phyloP scores from a whole-genome alignment of 2,888 invertebrate genomes.

The Hirtodrosophila duncani region DNA sequence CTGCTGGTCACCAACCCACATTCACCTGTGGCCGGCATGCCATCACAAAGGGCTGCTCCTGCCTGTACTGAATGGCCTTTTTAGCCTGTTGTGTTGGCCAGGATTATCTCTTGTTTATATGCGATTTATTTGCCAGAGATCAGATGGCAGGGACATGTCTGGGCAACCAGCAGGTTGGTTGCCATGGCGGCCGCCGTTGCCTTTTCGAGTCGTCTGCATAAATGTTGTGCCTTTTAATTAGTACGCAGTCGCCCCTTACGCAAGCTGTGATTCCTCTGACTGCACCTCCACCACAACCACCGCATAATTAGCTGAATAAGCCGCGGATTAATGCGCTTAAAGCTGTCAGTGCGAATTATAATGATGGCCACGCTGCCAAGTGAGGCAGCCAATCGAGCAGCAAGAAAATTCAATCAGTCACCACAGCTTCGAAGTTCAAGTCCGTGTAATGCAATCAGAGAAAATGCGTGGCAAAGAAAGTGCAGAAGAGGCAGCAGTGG shows the following conservation, averaged over 20 bases:
- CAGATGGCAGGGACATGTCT: background rate
- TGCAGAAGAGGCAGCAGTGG: conserved; percentile 6
- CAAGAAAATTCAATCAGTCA: conserved; percentile 57
- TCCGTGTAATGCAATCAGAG: conserved; percentile 44
- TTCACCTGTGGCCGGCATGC: conserved; percentile 35
- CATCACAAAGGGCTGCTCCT: too few relatives aligned
- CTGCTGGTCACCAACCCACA: background rate
- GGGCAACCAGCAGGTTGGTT: conserved; percentile 27
- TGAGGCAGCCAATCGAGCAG: conserved; percentile 6
- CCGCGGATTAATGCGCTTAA: conserved; percentile 51
- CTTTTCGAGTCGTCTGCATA: conserved; percentile 47
- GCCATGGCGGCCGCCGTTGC: conserved; percentile 57
- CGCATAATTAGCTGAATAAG: conserved; percentile 39
- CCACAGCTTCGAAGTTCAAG: conserved; percentile 15
- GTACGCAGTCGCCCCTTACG: conserved; percentile 43
- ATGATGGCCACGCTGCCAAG: conserved; percentile 14
- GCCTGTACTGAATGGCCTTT: conserved; percentile 51
- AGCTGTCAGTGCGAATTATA: conserved; percentile 28
- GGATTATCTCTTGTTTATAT: conserved; percentile 70
- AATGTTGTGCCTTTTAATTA: conserved; percentile 69
- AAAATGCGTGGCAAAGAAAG: conserved; percentile 2
- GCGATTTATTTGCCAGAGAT: conserved; percentile 52
- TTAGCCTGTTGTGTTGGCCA: conserved; percentile 49
- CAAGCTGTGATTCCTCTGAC: conserved; percentile 37
- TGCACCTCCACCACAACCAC: conserved; percentile 1